Percentiles rank a stretch among this genome's conserved stretches.
Evolutionary conservation across 2,888 invertebrate genomes (phyloP).

Genomic region (Yponomeuta evonymella): DNA sequence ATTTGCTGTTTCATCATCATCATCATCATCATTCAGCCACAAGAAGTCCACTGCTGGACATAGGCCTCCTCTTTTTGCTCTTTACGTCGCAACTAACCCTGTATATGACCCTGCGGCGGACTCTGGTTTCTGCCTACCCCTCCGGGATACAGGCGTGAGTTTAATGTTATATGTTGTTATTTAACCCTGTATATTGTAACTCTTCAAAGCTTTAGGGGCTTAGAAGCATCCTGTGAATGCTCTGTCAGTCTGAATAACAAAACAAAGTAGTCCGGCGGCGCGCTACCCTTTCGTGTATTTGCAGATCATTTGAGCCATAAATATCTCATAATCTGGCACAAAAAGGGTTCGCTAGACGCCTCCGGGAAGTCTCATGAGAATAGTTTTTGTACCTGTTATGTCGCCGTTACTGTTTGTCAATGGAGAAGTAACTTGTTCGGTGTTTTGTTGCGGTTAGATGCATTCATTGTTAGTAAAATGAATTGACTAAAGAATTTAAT

Average conservation of each 20-base stretch:
- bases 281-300: constrained; percentile 6
- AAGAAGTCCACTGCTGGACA: too few species aligned
- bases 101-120: too few species aligned
- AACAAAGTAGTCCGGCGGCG: neutral
- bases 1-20: too few species aligned
- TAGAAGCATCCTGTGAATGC: neutral
- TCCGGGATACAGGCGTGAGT: too few species aligned
- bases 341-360: constrained; percentile 3
- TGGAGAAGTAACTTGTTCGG: neutral
- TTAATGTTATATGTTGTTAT: too few species aligned
- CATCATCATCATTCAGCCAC: too few species aligned
- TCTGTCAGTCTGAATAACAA: neutral
- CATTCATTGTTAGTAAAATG: neutral
- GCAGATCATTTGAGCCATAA: constrained; percentile 48
- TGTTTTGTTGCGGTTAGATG: neutral
- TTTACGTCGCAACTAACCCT: too few species aligned
- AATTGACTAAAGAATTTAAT: too few species aligned
- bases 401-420: neutral
- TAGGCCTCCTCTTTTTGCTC: too few species aligned
- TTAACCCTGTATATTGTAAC: too few species aligned
- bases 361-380: constrained; percentile 11
- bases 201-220: neutral
- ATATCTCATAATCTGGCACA: constrained; percentile 40
- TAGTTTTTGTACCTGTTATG: neutral
- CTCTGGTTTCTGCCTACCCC: too few species aligned